phyloP scores from a whole-genome alignment of 1,140 invertebrate species.

The Dinoponera quadriceps region DNA sequence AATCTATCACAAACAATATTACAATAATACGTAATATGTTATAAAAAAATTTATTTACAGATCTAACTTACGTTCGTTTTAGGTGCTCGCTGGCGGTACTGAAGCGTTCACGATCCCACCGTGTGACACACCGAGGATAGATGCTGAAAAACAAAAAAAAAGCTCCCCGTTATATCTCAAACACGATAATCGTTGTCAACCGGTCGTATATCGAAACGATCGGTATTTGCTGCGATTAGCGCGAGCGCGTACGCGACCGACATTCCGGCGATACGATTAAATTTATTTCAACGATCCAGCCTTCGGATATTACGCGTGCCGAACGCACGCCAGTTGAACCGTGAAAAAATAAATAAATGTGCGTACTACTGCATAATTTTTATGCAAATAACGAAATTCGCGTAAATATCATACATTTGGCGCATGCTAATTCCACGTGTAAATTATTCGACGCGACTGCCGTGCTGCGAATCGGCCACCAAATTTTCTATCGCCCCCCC shows the following conservation, averaged over 20 bases:
- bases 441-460: constrained; percentile 45
- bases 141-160: constrained; percentile 45
- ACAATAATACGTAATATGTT: too few species aligned
- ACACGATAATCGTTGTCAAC: not conserved
- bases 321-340: not conserved
- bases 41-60: constrained; percentile 16
- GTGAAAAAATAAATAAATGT: not conserved
- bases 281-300: constrained; percentile 29
- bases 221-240: constrained; percentile 8
- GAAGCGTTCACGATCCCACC: constrained; percentile 21
- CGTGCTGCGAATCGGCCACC: not conserved
- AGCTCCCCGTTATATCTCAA: not conserved
- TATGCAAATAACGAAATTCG: constrained; percentile 30
- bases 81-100: not conserved
- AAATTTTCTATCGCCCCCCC: not conserved
- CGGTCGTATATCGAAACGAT: not conserved
- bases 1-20: too few species aligned
- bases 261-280: not conserved
- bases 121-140: constrained; percentile 25
- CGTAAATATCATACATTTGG: constrained; percentile 7
- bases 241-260: not conserved
- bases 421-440: not conserved
- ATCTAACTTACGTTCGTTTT: constrained; percentile 51
- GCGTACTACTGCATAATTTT: constrained; percentile 8
- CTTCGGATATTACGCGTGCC: not conserved